phyloP scores from a whole-genome alignment of 2,113 vertebrate genomes.

The Antechinus stuartii region DNA sequence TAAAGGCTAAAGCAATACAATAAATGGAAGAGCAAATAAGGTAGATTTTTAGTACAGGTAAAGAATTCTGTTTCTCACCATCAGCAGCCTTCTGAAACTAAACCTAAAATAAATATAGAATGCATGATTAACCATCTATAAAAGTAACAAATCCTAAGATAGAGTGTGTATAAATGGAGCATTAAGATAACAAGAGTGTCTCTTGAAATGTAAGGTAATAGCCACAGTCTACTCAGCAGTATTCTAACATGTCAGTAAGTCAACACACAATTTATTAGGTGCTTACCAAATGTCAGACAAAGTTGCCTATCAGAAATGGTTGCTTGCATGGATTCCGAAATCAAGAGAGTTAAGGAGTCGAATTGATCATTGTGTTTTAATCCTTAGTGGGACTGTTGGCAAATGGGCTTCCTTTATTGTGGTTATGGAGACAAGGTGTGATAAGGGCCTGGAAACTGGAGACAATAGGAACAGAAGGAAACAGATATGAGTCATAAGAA shows the following conservation, averaged over 20 bases:
- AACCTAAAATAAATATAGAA: not conserved
- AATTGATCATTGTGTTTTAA: not conserved
- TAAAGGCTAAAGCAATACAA: not conserved
- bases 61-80: not conserved
- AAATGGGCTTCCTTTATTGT: no score
- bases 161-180: not conserved
- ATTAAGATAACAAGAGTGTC: not conserved
- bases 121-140: not conserved
- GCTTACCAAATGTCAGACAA: not conserved
- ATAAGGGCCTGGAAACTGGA: no score
- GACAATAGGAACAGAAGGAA: no score
- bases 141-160: not conserved
- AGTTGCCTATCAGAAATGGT: not conserved
- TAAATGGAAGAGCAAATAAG: not conserved
- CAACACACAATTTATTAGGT: not conserved
- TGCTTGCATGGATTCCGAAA: not conserved
- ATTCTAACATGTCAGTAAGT: not conserved
- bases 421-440: no score
- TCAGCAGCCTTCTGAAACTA: not conserved
- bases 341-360: not conserved
- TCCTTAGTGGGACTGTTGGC: no score
- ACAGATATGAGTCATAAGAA: no score
- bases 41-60: not conserved
- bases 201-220: not conserved
- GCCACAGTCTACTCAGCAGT: not conserved